Base-by-base conservation (phyloP, 1,140 invertebrate genomes). In the Neotoxoptera formosana region DNA sequence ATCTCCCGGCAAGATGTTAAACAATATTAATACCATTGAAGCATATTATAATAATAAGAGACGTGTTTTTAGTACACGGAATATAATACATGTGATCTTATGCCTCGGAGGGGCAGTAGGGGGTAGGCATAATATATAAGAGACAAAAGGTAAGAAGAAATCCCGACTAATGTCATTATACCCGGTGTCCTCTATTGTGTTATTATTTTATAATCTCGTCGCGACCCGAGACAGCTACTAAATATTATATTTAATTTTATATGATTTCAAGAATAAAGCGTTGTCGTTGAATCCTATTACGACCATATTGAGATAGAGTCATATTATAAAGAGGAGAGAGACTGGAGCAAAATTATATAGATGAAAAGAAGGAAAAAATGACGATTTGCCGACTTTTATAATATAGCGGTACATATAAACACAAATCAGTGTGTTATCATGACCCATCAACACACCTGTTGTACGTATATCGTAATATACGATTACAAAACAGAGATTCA, bases 131-230 rank as follows among this genome's bases (percentile, higher is more conserved):
- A 4, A 60, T 60, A 4, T 34, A 34, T 76, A 76, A 17, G 30
- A 76, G 14, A 76, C n/a, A 76, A 76, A 17, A 76, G 60, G 14
- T 34, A 76, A 17, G 14, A 76, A 76, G 30, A 76, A 76, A 76
- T 76, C 30, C 60, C n/a, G 60, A 76, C 60, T 76, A 67, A 67
- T 67, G 30, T n/a, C 30, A 76, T 76, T 76, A n/a, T 76, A 76
- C n/a, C 30, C 30, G 14, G 6, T n/a, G 60, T 76, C 60, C 30
- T 76, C 60, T 7, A n/a, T 76, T 76, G 60, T 76, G 60, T 76
- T 76, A 76, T n/a, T 76, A 67, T 76, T 76, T 76, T 76, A 76
- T 76, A 76, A 76, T 76, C 60, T 76, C 60, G 6, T 76, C 60
- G 60, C 4, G 60, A 67, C 30, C 25, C 60, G 4, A 20, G n/a